A percentile compares a stretch with the other conserved stretches of the same genome.
Evolutionary conservation across 2,113 vertebrate species (phyloP).

Genomic region (Nyctereutes procyonoides): DNA sequence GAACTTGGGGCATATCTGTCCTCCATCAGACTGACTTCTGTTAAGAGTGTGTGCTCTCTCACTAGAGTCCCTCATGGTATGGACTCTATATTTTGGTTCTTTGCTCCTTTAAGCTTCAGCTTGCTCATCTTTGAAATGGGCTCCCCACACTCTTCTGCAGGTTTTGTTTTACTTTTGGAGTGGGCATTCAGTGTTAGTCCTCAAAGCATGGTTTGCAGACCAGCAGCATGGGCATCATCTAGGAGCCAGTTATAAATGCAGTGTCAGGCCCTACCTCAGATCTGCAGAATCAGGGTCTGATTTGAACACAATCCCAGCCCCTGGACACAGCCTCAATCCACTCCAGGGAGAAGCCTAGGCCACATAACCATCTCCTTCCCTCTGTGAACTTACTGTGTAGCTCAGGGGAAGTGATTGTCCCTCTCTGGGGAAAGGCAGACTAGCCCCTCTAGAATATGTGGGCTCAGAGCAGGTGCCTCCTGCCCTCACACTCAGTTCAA

Average conservation of each 20-base stretch:
- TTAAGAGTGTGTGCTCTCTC: background rate
- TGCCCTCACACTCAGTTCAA: background rate
- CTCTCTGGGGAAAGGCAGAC: background rate
- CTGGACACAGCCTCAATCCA: background rate
- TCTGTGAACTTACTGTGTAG: background rate
- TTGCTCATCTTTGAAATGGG: background rate
- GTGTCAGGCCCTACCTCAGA: background rate
- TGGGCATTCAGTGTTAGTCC: background rate
- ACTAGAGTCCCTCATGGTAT: background rate
- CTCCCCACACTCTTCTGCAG: background rate
- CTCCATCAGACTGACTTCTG: background rate
- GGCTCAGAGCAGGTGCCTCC: background rate
- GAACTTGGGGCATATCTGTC: background rate
- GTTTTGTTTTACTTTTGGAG: background rate
- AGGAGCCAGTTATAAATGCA: background rate
- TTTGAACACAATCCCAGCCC: background rate
- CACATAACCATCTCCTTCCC: background rate
- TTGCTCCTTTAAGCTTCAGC: background rate
- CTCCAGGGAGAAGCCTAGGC: background rate
- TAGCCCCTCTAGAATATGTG: background rate
- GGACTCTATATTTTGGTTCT: background rate
- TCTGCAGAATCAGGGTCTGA: background rate
- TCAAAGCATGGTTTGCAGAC: background rate
- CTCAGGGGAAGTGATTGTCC: background rate
- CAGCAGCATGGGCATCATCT: background rate